Evolutionary conservation across 2,113 vertebrate genomes (phyloP).

Genomic region (Pandion haliaetus): DNA sequence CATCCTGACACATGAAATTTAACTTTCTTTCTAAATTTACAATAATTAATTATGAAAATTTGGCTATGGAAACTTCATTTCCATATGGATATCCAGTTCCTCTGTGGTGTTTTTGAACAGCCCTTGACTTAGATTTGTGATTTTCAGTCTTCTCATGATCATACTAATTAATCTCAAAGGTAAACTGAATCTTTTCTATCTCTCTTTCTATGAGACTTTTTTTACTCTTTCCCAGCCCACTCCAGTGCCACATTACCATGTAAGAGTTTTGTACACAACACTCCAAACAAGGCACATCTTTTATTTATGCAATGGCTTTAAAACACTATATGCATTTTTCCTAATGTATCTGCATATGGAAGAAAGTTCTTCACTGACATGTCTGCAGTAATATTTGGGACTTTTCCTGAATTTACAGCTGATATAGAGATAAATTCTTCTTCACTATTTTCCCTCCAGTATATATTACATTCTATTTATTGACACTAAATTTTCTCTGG

Average conservation of each 20-base stretch:
- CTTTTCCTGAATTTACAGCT: neutral
- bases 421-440: neutral
- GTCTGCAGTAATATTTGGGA: neutral
- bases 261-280: neutral
- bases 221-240: neutral
- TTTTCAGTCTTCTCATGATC: neutral
- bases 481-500: neutral
- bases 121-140: neutral
- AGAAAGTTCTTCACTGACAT: neutral
- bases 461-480: neutral
- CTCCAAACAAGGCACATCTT: neutral
- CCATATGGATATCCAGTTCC: neutral
- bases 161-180: neutral
- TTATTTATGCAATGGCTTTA: neutral
- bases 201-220: neutral
- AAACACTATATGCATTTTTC: neutral
- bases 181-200: neutral
- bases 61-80: neutral
- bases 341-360: neutral
- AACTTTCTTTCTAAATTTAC: neutral
- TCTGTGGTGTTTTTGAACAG: neutral
- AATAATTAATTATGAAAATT: neutral
- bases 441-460: neutral
- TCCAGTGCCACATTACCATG: neutral
- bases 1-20: neutral